Evolutionary conservation across 2,888 invertebrate species (phyloP), one percentile per base, ranked within the genome.

Genomic region (Timema cristinae): DNA sequence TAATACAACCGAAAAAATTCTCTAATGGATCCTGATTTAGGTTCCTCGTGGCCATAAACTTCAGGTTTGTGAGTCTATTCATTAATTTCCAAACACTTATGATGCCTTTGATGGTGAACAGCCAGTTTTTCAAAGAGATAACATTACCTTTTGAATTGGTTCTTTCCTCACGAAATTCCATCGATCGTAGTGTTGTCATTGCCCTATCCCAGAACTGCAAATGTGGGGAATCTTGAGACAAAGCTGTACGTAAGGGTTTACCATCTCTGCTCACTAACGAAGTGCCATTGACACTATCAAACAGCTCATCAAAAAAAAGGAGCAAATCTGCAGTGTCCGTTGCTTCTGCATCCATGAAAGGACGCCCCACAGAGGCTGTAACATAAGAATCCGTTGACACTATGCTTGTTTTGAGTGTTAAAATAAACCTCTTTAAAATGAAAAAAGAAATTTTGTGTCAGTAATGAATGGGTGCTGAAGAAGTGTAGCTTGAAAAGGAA

Each of bases 11-110:
- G 4, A 63, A 16, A 13, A 63, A 15, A 16, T 63, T 63, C 5
- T 63, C 63, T 48, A 63, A 32, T 63, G 63, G 63, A 16, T 63
- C 63, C 16, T 63, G 63, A 63, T 63, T 63, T 32, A 63, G 48
- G 48, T 48, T 16, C 8, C 16, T n/a, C 1, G 63, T 63, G 32
- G 15, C 47, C 16, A 63, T 47, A 48, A 47, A 48, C 7, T 63
- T 63, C 16, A 63, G 15, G 32, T 63, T 63, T 48, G 8, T n/a
- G 11, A 9, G 11, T 63, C 16, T 63, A 48, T 13, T n/a, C 63
- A 63, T 32, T 63, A 9, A 47, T 48, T 7, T 63, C 32, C 63
- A 63, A 47, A 63, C 7, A 63, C 47, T 48, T 15, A 13, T 13
- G 48, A 63, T 9, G 32, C 63, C 63, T 63, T 63, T 48, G 32